Conservation (phyloP, 2,797 vertebrate genomes). For the Crotalus adamanteus region DNA sequence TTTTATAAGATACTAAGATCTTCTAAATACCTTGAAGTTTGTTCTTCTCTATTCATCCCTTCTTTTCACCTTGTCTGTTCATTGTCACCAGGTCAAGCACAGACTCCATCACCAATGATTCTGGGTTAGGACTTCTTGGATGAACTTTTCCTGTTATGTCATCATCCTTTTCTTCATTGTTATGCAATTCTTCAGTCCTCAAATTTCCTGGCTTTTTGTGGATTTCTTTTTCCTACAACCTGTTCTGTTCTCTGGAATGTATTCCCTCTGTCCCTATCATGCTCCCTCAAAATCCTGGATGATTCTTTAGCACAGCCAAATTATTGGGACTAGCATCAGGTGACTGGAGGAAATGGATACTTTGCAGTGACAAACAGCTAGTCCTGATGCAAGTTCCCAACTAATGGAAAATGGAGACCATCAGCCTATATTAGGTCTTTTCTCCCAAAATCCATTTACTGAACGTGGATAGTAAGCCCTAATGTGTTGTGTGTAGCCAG, state of each 20-base stretch:
- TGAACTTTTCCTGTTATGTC: neutral
- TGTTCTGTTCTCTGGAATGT: neutral
- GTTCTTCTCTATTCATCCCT: neutral
- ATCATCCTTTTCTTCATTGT: neutral
- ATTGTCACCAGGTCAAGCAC: neutral
- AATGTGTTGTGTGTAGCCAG: neutral
- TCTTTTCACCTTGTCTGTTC: neutral
- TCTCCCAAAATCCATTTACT: neutral
- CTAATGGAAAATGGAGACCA: neutral
- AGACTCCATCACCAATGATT: neutral
- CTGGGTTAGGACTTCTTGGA: neutral
- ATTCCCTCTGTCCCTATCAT: no score
- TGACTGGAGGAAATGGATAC: neutral
- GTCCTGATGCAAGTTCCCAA: neutral
- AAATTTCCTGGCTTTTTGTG: neutral
- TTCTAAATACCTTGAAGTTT: no score
- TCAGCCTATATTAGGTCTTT: neutral
- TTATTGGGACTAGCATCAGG: neutral
- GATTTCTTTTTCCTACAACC: neutral
- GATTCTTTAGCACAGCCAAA: neutral
- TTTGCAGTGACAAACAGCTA: neutral
- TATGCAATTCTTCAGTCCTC: neutral
- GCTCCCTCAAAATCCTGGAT: neutral
- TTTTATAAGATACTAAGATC: neutral
- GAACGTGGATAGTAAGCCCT: neutral